Percentiles rank a stretch among this genome's conserved stretches.
Conservation (phyloP, 2,797 vertebrate genomes). For the Lepilemur septentrionalis region DNA sequence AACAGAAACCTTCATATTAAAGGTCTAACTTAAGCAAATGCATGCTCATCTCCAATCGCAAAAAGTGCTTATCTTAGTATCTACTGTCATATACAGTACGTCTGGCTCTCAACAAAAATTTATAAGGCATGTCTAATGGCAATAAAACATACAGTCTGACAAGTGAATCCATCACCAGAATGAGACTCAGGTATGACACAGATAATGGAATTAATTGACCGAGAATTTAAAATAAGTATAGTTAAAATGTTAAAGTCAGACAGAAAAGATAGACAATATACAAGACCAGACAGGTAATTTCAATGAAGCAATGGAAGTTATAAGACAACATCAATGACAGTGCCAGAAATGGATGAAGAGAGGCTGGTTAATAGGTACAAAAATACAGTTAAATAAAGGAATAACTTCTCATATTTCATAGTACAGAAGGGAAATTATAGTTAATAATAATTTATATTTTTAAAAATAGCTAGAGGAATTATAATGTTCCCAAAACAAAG, state of each 20-base stretch:
- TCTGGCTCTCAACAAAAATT: neutral
- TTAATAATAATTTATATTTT: neutral
- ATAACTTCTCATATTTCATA: neutral
- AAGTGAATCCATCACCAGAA: neutral
- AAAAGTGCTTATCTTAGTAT: neutral
- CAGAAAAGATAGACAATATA: neutral
- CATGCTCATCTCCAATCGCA: neutral
- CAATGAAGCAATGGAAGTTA: neutral
- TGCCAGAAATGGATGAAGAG: neutral
- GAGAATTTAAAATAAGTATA: neutral
- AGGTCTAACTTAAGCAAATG: neutral
- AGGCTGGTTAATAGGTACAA: neutral
- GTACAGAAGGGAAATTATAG: neutral
- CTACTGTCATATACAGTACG: neutral
- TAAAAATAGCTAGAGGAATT: neutral
- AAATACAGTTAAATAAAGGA: neutral
- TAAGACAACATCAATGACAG: neutral
- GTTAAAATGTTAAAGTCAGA: neutral
- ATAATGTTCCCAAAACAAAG: neutral
- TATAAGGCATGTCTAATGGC: neutral
- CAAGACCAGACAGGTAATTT: neutral
- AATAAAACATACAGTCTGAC: neutral
- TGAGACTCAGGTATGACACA: neutral
- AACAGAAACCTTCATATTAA: neutral
- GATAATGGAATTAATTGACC: neutral